These are phyloP conservation scores for Gymnoscopelus braueri DNA, from an alignment of 2,797 vertebrate species.

Conservation along the genomic window DNA sequence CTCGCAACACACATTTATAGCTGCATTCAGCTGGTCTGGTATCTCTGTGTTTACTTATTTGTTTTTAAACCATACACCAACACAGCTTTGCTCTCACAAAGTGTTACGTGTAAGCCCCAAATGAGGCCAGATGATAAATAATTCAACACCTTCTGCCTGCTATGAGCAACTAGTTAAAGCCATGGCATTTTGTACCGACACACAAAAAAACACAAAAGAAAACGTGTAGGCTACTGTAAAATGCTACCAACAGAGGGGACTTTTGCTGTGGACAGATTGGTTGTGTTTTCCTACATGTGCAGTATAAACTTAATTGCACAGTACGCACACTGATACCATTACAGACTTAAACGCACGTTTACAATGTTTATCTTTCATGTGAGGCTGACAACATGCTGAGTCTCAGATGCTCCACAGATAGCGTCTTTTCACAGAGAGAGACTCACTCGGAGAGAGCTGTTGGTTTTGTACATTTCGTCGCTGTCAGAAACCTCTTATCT, in stretches of 20 bases:
- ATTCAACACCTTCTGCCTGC: conserved; percentile 43
- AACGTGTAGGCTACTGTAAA: conserved; percentile 1
- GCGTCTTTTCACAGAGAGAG: conserved; percentile 1
- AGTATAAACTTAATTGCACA: conserved; percentile 24
- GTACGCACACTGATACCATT: conserved; percentile 30
- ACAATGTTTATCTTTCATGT: conserved; percentile 35
- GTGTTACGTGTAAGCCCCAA: conserved; percentile 48
- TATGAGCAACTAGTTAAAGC: conserved; percentile 50
- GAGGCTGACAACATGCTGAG: conserved; percentile 38
- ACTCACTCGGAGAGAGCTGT: conserved; percentile 42
- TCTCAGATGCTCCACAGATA: conserved; percentile 37
- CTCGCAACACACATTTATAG: conserved; percentile 33
- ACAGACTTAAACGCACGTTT: conserved; percentile 14
- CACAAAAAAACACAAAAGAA: background rate
- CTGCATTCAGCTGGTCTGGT: conserved; percentile 5
- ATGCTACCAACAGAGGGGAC: conserved; percentile 34
- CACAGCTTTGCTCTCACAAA: conserved; percentile 43
- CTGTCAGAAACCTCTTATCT: no score
- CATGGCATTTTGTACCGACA: conserved; percentile 31
- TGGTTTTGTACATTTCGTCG: background rate
- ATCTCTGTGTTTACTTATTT: conserved; percentile 6
- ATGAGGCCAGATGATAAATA: conserved; percentile 58
- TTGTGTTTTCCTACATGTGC: conserved; percentile 19
- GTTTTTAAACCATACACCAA: conserved; percentile 39
- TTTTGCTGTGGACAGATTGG: conserved; percentile 36